Evolutionary conservation across 2,113 vertebrate species (phyloP), one percentile per base, ranked within the genome.

Genomic region (Corynorhinus townsendii): DNA sequence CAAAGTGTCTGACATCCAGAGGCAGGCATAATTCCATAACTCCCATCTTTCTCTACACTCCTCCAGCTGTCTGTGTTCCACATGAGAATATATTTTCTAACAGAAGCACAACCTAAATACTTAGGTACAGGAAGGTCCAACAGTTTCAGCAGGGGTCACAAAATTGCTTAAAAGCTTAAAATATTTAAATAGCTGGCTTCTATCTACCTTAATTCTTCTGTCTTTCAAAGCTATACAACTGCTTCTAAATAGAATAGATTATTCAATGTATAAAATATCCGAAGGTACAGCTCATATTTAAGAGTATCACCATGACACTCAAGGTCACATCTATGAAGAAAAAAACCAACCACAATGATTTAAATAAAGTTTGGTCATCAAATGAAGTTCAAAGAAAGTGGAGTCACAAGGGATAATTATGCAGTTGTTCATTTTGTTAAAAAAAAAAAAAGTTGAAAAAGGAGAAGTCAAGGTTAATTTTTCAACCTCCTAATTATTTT

Each of bases 11-110:
- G 24, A 30, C 90, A 90, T 80, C 1, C 0, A 89, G 64, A 54
- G 94, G 40, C 30, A 69, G 52, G 4, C 40, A 69, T 86, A 91
- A 92, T 87, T 90, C 89, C 35, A 75, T 87, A 91, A 92, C 89
- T 89, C 86, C 33, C 59, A 43, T 40, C 9, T 84, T 24, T 2
- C 0, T 91, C 38, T 79, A 73, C 4, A 93, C 28, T 77, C 26
- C 49, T 91, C 8, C 33, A 52, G 22, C 75, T 73, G 17, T 84
- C 19, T 62, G 72, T 26, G 38, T 40, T 86, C 66, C 26, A 82
- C 24, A 30, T 47, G 30, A 22, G 17, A 93, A 82, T 68, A 85
- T 30, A 45, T 52, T 86, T 89, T 69, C 30, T 87, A 73, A 84
- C 6, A 19, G 26, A 80, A 83, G 17, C 8, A 62, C 26, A 82